phyloP scores from a whole-genome alignment of 2,113 vertebrate species.

The Lonchura striata region DNA sequence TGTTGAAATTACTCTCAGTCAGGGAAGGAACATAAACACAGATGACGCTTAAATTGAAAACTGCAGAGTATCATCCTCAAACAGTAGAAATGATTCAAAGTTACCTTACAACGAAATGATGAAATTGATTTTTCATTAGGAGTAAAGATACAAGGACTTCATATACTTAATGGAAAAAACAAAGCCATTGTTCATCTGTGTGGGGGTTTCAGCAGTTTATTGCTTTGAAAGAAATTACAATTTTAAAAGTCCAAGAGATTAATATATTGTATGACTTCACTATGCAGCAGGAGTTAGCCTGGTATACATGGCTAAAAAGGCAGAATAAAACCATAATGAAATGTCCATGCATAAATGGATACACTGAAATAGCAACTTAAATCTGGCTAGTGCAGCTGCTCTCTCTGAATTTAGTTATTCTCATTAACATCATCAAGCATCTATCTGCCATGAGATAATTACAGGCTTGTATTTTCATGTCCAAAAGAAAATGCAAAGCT shows the following conservation, averaged over 20 bases:
- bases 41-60: not conserved
- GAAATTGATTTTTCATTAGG: slow-evolving; percentile 63
- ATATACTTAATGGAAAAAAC: not conserved
- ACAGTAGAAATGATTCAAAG: not conserved
- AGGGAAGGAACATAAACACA: not conserved
- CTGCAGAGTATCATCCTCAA: not conserved
- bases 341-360: not conserved
- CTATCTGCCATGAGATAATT: not conserved
- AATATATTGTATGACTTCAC: slow-evolving; percentile 20
- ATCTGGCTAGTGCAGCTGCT: not conserved
- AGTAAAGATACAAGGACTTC: slow-evolving; percentile 25
- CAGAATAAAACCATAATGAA: not conserved
- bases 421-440: slow-evolving; percentile 28
- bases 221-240: slow-evolving; percentile 15
- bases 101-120: slow-evolving; percentile 2
- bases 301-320: not conserved
- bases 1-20: not conserved
- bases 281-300: not conserved
- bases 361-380: not conserved
- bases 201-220: not conserved
- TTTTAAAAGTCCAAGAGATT: slow-evolving; percentile 1
- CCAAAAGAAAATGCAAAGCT: not conserved
- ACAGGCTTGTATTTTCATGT: not conserved
- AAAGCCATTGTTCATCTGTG: slow-evolving; percentile 14
- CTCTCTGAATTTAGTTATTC: not conserved